Base-by-base conservation (phyloP, 2,113 vertebrate genomes). In the Thomomys bottae region DNA sequence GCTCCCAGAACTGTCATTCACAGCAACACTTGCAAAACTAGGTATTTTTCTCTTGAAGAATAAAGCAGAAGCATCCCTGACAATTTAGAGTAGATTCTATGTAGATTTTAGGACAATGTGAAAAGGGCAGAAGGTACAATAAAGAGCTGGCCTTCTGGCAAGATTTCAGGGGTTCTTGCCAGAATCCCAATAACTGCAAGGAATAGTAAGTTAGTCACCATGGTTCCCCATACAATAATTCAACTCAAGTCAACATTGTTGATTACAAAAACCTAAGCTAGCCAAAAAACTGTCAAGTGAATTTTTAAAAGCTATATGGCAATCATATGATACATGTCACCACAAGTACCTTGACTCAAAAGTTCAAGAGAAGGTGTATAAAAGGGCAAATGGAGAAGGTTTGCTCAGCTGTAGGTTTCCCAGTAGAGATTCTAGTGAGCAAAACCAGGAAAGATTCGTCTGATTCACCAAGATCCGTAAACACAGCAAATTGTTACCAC, bases 251-350 rank as follows among this genome's bases (percentile, higher is more conserved):
- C 57, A 23, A 26, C 36, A 42, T 57, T 8, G 14, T 20, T 45
- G 73, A 38, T 63, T 54, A 84, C 38, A 63, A 36, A 87, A 88
- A 78, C 61, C 23, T 49, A 85, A 94, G 67, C 79, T 84, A 57
- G 8, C 10, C 14, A 11, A 63, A 94, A 90, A 63, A n/a, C n/a
- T 77, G 30, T 42, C 9, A 30, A 38, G 45, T 87, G 21, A 57
- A 86, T 78, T 59, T 30, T 63, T 30, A 3, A n/a, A 49, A 72
- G 28, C n/a, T 71, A 70, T 32, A 28, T n/a, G 78, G 34, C 45
- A 64, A 40, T 82, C 26, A n/a, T 32, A 34, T 8, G 45, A 81
- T 54, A 63, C 24, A 40, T 21, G 42, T 71, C 63, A 72, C 61
- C 3, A 17, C 36, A 59, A 86, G 34, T 40, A 18, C 42, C 28